Evolutionary conservation across 2,888 invertebrate genomes (phyloP), one percentile per base, ranked within the genome.

Genomic region (Antheraea assamensis): DNA sequence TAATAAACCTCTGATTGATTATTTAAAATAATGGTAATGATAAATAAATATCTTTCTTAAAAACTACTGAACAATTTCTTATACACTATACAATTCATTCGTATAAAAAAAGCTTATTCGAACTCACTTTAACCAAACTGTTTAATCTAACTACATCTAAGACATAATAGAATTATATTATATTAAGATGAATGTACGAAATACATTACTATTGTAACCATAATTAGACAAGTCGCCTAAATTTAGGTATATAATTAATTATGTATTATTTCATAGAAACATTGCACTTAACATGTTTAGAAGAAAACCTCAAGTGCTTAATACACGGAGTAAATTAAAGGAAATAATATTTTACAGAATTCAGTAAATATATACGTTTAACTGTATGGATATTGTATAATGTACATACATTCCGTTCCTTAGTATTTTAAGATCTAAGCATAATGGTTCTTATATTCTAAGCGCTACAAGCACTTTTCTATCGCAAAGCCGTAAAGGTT

Each of bases 401-500:
- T 15, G 52, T 5, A 55, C 24, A 42, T 58, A 70, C 58, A 61
- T 61, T 58, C 24, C 70, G 30, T 87, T 81, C 81, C 76, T 70
- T 35, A 24, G 17, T 35, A 73, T 70, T 55, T 73, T 73, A 35
- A 42, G 70, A 73, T 58, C 35, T 58, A 73, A 73, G 73, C 70
- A 73, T 70, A 70, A 70, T 73, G 70, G 42, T 78, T 85, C 82
- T 80, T 90, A 80, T 85, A 81, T 76, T 80, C 78, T 80, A 82
- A 78, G 79, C 76, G 77, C 83, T 87, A 92, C 84, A 86, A 86
- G 85, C 85, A 89, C 90, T 91, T 90, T 92, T 91, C 86, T 87
- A 77, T 82, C 81, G 84, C 85, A 85, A 80, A 79, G 77, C 80
- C 77, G 79, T 77, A 58, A 75, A 80, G 81, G 79, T 78, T 77